Base-by-base conservation (phyloP, 2,888 invertebrate species). In the Tineola bisselliella region DNA sequence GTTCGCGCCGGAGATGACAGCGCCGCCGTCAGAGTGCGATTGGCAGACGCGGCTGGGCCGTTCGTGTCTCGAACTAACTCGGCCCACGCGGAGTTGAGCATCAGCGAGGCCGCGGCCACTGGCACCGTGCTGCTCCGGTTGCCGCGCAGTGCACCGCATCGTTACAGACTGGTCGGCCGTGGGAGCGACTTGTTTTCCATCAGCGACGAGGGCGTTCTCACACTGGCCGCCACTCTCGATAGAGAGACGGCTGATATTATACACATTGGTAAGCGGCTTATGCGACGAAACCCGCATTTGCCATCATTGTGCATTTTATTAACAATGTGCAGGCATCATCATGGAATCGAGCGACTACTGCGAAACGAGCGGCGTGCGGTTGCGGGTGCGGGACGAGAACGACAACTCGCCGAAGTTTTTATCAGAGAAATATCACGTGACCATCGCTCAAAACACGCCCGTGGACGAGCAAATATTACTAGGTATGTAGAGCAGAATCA, bases 371-470 rank as follows among this genome's bases (percentile, higher is more conserved):
- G 90, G 91, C 77, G 91, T 97, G 63, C 88, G 90, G 5, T 86
- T 97, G 62, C 92, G 93, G 79, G 93, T 97, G 62, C 88, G 94
- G 64, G 97, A 97, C 77, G 93, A 94, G 66, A 97, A 98, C 79
- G 97, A 97, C 78, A 94, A 96, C 78, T 90, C 91, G 60, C 97
- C 97, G 0, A 87, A 89, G 66, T 97, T 97, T 78, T 95, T 96
- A 77, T 94, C 93, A 70, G 91, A 90, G 71, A 92, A 93, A 0
- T 97, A 97, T 81, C 89, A 90, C 62, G 84, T 94, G 19, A 89
- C 89, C 65, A 83, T 97, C 12, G 94, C 94, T 0, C 97, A 97
- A 79, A 95, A 96, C 80, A 88, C 93, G 44, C 91, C 92, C 63
- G 93, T 93, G 71, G 93, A 94, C 54, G 89, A 93, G 25, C 89